Conservation (phyloP, 2,113 vertebrate genomes). For the Thunnus thynnus region DNA sequence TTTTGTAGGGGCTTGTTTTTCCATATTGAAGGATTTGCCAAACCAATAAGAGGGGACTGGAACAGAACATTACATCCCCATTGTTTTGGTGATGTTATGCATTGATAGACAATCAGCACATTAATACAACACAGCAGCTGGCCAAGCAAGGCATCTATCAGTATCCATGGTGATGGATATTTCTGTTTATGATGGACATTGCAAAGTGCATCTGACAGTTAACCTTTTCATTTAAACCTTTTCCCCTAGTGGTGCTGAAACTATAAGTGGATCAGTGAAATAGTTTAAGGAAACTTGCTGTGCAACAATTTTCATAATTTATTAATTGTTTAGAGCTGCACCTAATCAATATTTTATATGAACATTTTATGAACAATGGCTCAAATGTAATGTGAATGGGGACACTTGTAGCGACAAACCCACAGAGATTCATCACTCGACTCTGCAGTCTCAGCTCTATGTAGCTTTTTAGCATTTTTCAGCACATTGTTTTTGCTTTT, state of each 20-base stretch:
- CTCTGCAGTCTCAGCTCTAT: too few relatives aligned
- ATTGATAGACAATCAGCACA: not conserved
- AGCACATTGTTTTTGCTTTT: not conserved
- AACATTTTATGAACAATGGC: not conserved
- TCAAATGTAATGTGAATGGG: not conserved
- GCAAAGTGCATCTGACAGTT: not conserved
- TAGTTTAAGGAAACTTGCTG: too few relatives aligned
- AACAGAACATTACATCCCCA: not conserved
- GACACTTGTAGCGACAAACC: not conserved
- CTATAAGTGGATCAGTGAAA: too few relatives aligned
- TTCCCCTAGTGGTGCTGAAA: too few relatives aligned
- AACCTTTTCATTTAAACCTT: not conserved
- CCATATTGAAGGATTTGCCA: not conserved
- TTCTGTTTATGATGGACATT: not conserved
- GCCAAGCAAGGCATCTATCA: not conserved
- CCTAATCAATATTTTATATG: too few relatives aligned
- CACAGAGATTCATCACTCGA: not conserved
- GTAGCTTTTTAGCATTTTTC: not conserved
- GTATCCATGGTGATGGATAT: slow-evolving; percentile 18
- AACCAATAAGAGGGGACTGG: slow-evolving; percentile 2
- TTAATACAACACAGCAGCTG: slow-evolving; percentile 1
- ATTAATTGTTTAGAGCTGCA: too few relatives aligned
- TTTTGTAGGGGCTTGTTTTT: too few relatives aligned
- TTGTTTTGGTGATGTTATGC: not conserved
- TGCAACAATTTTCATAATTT: too few relatives aligned